Evolutionary conservation across 1,140 invertebrate species (phyloP).

Genomic region (Pogonomyrmex californicus): DNA sequence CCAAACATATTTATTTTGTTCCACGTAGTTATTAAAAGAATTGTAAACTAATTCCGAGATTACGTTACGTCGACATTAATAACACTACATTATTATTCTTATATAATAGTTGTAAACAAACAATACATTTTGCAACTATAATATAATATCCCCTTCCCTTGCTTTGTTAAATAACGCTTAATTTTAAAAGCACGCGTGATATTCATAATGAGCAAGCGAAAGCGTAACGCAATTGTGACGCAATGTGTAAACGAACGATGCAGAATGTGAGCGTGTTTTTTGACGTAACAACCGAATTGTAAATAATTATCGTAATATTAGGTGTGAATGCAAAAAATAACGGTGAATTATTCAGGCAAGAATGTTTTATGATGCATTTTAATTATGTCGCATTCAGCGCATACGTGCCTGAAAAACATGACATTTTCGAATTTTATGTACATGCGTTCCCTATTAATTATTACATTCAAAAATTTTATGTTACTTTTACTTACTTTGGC

Average conservation of each 20-base stretch:
- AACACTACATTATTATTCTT: not conserved
- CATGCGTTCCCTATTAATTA: not conserved
- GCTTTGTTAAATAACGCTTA: constrained; percentile 1
- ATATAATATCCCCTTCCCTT: not conserved
- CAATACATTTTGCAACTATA: not conserved
- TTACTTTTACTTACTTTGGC: not conserved
- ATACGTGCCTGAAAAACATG: not conserved
- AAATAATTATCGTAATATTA: constrained; percentile 55
- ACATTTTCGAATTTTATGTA: not conserved
- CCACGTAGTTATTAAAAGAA: constrained; percentile 13
- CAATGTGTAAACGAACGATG: constrained; percentile 64
- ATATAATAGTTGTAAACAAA: not conserved
- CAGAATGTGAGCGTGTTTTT: constrained; percentile 27
- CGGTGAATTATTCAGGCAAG: constrained; percentile 20
- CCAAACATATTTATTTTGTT: not conserved
- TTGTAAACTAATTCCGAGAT: constrained; percentile 9
- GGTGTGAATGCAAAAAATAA: not conserved
- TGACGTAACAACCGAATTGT: constrained; percentile 69
- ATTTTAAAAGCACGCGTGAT: not conserved
- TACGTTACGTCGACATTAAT: not conserved
- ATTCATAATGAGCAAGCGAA: constrained; percentile 21
- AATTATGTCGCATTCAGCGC: not conserved
- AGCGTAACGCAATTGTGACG: constrained; percentile 61
- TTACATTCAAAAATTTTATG: not conserved
- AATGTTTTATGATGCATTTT: constrained; percentile 3